Conservation (phyloP, 2,113 vertebrate genomes). For the Pollimyrus isidori region DNA sequence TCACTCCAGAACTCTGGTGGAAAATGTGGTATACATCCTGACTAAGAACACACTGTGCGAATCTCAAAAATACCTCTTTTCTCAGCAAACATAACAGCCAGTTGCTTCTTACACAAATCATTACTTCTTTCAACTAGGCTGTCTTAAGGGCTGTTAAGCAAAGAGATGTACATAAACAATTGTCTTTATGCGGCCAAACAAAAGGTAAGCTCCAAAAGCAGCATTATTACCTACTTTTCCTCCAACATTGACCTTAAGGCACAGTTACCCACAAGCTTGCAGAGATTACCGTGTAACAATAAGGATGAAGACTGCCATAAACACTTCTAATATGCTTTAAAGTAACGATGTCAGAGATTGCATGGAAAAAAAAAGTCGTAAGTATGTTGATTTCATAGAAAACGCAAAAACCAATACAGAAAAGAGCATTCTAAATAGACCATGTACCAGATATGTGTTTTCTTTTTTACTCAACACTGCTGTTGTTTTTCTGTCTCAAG, state of each 20-base stretch:
- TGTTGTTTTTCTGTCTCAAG: conserved; percentile 31
- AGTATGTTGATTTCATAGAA: not conserved
- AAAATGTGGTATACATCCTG: not conserved
- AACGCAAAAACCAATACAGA: conserved; percentile 10
- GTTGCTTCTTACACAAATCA: conserved; percentile 20
- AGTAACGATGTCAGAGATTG: conserved; percentile 1
- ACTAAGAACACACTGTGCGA: not conserved
- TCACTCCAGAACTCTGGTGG: not conserved
- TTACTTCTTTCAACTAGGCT: conserved; percentile 24
- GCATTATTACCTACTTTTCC: conserved; percentile 23
- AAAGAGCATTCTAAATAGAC: not conserved
- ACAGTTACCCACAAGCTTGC: conserved; percentile 9
- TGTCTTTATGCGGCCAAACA: conserved; percentile 25
- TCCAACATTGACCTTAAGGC: conserved; percentile 29
- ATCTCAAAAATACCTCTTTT: conserved; percentile 14
- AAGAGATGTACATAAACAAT: conserved; percentile 17
- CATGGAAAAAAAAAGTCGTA: not conserved
- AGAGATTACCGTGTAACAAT: conserved; percentile 12
- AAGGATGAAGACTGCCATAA: not conserved
- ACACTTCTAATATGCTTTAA: not conserved
- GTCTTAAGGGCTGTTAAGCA: conserved; percentile 7
- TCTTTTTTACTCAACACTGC: conserved; percentile 8
- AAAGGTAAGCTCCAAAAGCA: conserved; percentile 26
- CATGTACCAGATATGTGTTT: conserved; percentile 1
- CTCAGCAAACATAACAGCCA: not conserved